phyloP scores from a whole-genome alignment of 2,113 vertebrate genomes.

The Phoenicopterus ruber region DNA sequence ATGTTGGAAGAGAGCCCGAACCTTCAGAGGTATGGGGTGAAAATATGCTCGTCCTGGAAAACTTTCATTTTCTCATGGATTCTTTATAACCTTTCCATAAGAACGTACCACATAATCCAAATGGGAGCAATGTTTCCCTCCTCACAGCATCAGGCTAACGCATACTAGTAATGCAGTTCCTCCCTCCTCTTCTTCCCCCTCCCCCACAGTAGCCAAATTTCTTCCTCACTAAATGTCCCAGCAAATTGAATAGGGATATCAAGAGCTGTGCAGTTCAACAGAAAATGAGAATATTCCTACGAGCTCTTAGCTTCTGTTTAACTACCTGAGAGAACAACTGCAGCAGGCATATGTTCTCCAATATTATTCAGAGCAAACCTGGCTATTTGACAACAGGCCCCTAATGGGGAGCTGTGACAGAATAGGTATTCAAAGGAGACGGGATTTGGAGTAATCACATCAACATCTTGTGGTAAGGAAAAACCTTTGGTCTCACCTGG shows the following conservation, averaged over 20 bases:
- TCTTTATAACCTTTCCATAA: background rate
- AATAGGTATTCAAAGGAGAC: slow-evolving; percentile 17
- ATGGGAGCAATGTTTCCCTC: background rate
- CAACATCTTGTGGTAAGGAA: slow-evolving; percentile 41
- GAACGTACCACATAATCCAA: background rate
- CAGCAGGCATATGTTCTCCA: background rate
- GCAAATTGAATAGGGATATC: background rate
- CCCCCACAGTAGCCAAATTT: background rate
- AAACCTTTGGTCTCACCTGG: slow-evolving; percentile 58
- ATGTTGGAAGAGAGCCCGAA: background rate
- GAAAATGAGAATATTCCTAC: background rate
- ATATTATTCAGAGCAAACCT: background rate
- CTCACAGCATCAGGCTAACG: background rate
- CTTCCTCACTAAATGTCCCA: background rate
- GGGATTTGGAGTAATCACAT: slow-evolving; percentile 47
- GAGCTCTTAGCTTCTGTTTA: background rate
- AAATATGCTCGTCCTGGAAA: background rate
- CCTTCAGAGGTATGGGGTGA: background rate
- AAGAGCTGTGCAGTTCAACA: background rate
- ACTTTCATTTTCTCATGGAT: background rate
- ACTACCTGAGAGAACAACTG: background rate
- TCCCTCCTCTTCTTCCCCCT: background rate
- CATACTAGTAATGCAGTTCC: background rate
- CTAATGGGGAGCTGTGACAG: background rate
- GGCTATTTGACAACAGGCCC: background rate